These are phyloP conservation scores for Artibeus jamaicensis DNA, from an alignment of 2,797 vertebrate genomes.

Conservation along the genomic window DNA sequence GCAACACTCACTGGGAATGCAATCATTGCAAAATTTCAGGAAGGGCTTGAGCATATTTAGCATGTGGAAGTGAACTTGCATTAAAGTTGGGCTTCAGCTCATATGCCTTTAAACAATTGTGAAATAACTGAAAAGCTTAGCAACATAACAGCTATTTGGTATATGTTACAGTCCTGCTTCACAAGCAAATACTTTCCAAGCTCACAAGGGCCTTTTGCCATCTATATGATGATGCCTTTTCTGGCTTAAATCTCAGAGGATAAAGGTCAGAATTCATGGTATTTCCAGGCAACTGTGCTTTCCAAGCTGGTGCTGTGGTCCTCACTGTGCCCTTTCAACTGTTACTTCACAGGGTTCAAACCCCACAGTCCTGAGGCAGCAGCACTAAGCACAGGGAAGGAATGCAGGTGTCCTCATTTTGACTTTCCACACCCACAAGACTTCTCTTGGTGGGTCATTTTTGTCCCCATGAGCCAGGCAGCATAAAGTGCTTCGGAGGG, in stretches of 20 bases:
- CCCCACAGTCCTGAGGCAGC: neutral
- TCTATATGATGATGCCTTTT: neutral
- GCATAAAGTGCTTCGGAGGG: neutral
- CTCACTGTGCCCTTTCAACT: neutral
- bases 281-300: conserved; percentile 16
- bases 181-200: conserved; percentile 7
- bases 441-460: neutral
- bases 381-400: neutral
- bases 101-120: conserved; percentile 5
- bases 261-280: neutral
- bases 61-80: conserved; percentile 69
- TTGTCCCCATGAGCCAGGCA: neutral
- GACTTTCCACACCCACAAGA: neutral
- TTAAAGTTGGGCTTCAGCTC: conserved; percentile 31
- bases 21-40: conserved; percentile 58
- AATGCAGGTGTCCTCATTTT: neutral
- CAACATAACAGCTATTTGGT: conserved; percentile 5
- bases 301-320: neutral
- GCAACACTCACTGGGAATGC: conserved; percentile 44
- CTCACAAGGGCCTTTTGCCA: neutral
- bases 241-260: conserved; percentile 2
- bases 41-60: conserved; percentile 63
- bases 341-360: neutral
- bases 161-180: neutral
- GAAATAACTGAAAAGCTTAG: conserved; percentile 62